Conservation (phyloP, 2,888 invertebrate species). For the Lomographa bimaculata region DNA sequence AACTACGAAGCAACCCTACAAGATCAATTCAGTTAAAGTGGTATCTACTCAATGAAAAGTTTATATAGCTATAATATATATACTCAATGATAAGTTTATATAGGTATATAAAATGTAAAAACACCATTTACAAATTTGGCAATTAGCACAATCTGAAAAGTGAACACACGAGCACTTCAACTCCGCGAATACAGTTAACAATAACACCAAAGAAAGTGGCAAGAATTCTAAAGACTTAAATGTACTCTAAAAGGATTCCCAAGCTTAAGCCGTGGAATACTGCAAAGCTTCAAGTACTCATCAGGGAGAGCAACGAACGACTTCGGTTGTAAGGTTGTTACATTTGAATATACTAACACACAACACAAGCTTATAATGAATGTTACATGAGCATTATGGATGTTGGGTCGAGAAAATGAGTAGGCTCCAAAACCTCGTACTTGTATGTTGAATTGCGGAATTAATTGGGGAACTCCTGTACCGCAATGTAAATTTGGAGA, state of each 20-base stretch:
- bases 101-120: too few relatives aligned
- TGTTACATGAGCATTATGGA: conserved; percentile 59
- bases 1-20: too few relatives aligned
- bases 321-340: conserved; percentile 33
- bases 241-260: conserved; percentile 25
- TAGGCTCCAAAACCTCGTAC: conserved; percentile 40
- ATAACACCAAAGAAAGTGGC: conserved; percentile 23
- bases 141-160: too few relatives aligned
- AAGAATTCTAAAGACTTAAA: conserved; percentile 32
- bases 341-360: conserved; percentile 46
- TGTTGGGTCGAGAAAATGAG: conserved; percentile 48
- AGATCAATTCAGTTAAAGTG: too few relatives aligned
- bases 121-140: too few relatives aligned
- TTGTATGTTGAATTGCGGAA: conserved; percentile 36
- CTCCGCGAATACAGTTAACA: conserved; percentile 19
- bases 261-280: conserved; percentile 21
- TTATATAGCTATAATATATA: too few relatives aligned
- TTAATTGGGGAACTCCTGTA: conserved; percentile 40
- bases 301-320: conserved; percentile 32
- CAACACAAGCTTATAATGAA: conserved; percentile 51
- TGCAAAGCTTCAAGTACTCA: conserved; percentile 22
- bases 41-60: too few relatives aligned
- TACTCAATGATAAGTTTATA: too few relatives aligned
- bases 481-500: conserved; percentile 43
- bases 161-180: too few relatives aligned